Conservation (phyloP, 1,140 invertebrate genomes). For the Hylaeus anthracinus region DNA sequence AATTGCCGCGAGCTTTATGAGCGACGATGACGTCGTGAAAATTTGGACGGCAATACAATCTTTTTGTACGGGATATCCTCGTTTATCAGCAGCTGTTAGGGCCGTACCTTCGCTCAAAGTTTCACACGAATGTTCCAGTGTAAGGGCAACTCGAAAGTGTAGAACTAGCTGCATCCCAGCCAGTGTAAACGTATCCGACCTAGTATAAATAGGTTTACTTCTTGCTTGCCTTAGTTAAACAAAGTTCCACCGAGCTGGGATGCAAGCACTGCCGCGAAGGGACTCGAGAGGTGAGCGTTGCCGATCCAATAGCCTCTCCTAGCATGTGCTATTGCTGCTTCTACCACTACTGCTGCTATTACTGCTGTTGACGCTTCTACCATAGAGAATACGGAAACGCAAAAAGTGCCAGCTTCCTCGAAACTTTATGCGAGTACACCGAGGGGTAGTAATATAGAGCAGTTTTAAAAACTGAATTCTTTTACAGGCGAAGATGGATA, state of each 20-base stretch:
- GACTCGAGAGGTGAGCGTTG: conserved; percentile 63
- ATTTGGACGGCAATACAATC: conserved; percentile 17
- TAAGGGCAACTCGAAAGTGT: conserved; percentile 41
- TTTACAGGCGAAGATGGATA: too few species aligned
- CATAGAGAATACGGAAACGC: conserved; percentile 73
- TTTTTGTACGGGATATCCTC: conserved; percentile 44
- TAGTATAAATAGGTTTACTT: conserved; percentile 78
- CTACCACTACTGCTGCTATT: too few species aligned
- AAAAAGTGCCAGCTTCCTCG: conserved; percentile 69
- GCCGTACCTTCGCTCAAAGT: conserved; percentile 13
- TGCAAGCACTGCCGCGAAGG: conserved; percentile 20
- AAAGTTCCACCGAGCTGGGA: conserved; percentile 70
- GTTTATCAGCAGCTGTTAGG: conserved; percentile 55
- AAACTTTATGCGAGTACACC: too few species aligned
- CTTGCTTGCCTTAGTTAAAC: conserved; percentile 78
- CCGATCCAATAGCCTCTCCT: conserved; percentile 67
- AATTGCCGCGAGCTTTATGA: conserved; percentile 19
- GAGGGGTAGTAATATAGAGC: too few species aligned
- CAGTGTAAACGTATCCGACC: conserved; percentile 71
- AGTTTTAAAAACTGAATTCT: too few species aligned
- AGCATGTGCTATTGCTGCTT: neutral
- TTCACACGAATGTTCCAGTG: conserved; percentile 27
- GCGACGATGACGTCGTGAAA: conserved; percentile 6
- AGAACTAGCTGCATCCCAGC: conserved; percentile 38
- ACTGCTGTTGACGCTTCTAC: conserved; percentile 22